These are phyloP conservation scores for Dioctria rufipes DNA, from an alignment of 2,888 invertebrate genomes.

Conservation along the genomic window DNA sequence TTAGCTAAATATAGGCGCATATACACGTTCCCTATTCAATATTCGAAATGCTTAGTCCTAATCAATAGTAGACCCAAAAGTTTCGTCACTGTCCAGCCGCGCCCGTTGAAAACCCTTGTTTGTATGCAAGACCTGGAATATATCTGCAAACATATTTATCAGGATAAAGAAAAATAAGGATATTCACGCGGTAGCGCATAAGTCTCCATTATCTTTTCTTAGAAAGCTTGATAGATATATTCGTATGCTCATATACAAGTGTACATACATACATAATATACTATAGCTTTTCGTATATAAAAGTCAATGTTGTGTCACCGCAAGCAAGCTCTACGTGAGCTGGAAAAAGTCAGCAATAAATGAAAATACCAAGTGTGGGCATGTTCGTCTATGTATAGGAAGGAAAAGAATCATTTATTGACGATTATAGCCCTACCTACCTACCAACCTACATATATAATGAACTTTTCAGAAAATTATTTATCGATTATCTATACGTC, in stretches of 20 bases:
- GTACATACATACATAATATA: too few species aligned
- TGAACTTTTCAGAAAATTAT: constrained; percentile 6
- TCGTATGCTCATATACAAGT: not conserved
- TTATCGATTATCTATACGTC: not conserved
- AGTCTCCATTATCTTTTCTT: not conserved
- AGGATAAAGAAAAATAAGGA: not conserved
- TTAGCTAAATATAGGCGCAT: too few species aligned
- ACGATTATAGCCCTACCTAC: constrained; percentile 14
- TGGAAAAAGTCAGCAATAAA: not conserved
- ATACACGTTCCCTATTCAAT: too few species aligned
- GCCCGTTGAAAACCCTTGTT: too few species aligned
- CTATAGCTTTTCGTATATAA: not conserved
- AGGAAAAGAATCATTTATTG: not conserved
- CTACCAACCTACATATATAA: not conserved
- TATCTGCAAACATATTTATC: too few species aligned
- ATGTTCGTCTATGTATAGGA: not conserved
- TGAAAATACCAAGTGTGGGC: not conserved
- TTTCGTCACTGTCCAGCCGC: too few species aligned
- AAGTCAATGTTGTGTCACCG: not conserved
- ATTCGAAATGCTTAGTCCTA: too few species aligned
- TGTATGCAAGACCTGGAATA: too few species aligned
- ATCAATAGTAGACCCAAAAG: too few species aligned
- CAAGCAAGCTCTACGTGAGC: not conserved
- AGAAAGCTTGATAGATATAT: not conserved
- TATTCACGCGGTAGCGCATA: not conserved